A percentile compares a stretch with the other conserved stretches of the same genome.
phyloP scores from a whole-genome alignment of 2,888 invertebrate species.

The Marasmarcha lunaedactyla region DNA sequence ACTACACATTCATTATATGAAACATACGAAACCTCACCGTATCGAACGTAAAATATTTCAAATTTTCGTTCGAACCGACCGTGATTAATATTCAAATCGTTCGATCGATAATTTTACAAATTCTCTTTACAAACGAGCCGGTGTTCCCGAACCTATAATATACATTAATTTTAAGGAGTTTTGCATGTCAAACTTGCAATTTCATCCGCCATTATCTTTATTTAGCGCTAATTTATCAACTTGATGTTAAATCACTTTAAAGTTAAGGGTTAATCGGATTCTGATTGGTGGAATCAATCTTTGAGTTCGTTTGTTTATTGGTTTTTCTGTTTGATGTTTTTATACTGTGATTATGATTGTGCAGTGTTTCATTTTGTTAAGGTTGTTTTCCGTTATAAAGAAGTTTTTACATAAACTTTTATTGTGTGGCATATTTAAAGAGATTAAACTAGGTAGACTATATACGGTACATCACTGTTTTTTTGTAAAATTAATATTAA shows the following conservation, averaged over 20 bases:
- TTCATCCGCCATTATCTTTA: constrained; percentile 57
- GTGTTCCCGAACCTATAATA: constrained; percentile 54
- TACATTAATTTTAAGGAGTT: constrained; percentile 56
- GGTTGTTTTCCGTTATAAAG: too few species aligned
- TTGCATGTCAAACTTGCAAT: constrained; percentile 62
- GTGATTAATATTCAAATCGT: constrained; percentile 59
- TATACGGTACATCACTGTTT: too few species aligned
- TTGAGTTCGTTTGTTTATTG: not conserved
- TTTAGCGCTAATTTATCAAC: constrained; percentile 58
- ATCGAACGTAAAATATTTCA: constrained; percentile 10
- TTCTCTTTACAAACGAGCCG: constrained; percentile 53
- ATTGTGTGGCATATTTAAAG: too few species aligned
- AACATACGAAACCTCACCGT: too few species aligned
- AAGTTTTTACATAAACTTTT: too few species aligned
- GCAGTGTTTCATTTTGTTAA: too few species aligned
- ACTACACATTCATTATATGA: too few species aligned
- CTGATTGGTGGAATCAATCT: constrained; percentile 17
- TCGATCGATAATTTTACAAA: constrained; percentile 60
- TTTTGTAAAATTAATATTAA: too few species aligned
- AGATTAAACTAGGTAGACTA: too few species aligned
- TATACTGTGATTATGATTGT: too few species aligned
- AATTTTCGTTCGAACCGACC: constrained; percentile 21
- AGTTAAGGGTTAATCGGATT: constrained; percentile 16
- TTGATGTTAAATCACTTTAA: constrained; percentile 28
- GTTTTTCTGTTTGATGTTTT: too few species aligned